A percentile compares a stretch with the other conserved stretches of the same genome.
Evolutionary conservation across 2,888 invertebrate genomes (phyloP).

Genomic region (Imbricaverruca yamaguchii): DNA sequence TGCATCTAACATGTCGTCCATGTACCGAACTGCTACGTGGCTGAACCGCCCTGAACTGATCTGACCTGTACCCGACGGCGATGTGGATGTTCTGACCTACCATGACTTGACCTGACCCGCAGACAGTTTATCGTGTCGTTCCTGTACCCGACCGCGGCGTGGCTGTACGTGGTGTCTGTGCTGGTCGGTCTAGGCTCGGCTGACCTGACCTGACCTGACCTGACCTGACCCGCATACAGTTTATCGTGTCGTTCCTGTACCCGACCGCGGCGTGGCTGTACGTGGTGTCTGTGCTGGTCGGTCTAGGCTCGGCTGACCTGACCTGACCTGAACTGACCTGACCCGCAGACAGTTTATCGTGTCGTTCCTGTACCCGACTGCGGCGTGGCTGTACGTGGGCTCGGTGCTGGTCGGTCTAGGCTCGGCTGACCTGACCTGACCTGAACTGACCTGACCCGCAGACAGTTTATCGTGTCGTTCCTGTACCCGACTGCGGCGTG

Average conservation of each 20-base stretch:
- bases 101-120: too few species aligned
- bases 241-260: constrained; percentile 63
- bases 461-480: constrained; percentile 54
- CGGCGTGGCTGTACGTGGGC: constrained; percentile 72
- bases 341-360: constrained; percentile 38
- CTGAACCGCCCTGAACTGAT: too few species aligned
- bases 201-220: constrained; percentile 54
- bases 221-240: background rate
- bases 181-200: constrained; percentile 54
- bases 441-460: too few species aligned
- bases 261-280: constrained; percentile 78
- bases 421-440: too few species aligned
- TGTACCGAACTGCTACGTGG: too few species aligned
- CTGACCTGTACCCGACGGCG: constrained; percentile 66
- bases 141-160: constrained; percentile 70
- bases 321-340: too few species aligned
- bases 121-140: constrained; percentile 53
- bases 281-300: constrained; percentile 52
- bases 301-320: constrained; percentile 49
- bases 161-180: constrained; percentile 76
- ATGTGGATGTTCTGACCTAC: constrained; percentile 61
- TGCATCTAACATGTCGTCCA: too few species aligned
- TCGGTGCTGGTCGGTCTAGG: constrained; percentile 63
- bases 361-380: constrained; percentile 74
- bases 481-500: constrained; percentile 73